Conservation (phyloP, 2,797 vertebrate species). For the Botia almorhae region DNA sequence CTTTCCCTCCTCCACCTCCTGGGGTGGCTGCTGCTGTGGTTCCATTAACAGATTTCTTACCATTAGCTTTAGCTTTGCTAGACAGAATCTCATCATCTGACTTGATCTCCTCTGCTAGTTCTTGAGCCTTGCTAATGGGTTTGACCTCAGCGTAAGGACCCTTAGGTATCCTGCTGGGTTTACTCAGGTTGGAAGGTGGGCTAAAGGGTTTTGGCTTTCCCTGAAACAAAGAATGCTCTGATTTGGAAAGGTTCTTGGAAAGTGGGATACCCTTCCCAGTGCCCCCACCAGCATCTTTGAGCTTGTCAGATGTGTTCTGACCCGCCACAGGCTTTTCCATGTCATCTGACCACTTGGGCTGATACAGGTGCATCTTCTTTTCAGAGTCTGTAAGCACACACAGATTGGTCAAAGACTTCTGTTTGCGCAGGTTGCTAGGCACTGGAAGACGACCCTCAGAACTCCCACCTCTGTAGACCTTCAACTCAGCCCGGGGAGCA, state of each 20-base stretch:
- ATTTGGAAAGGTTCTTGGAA: constrained; percentile 88
- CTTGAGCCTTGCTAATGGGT: constrained; percentile 88
- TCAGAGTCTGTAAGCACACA: constrained; percentile 91
- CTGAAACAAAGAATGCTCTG: constrained; percentile 92
- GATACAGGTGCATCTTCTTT: constrained; percentile 92
- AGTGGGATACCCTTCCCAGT: constrained; percentile 75
- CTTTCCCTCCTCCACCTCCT: constrained; percentile 75
- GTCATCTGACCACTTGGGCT: constrained; percentile 89
- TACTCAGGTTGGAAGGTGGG: constrained; percentile 76
- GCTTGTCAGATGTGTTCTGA: constrained; percentile 70
- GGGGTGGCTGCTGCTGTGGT: constrained; percentile 66
- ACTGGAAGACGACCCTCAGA: constrained; percentile 77
- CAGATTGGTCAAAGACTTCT: constrained; percentile 91
- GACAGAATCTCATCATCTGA: constrained; percentile 82
- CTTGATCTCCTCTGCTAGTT: constrained; percentile 75
- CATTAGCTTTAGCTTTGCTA: constrained; percentile 79
- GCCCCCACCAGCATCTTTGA: constrained; percentile 69
- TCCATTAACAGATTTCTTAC: constrained; percentile 59
- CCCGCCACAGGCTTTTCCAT: constrained; percentile 76
- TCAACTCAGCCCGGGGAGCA: constrained; percentile 72
- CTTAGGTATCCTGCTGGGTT: constrained; percentile 89
- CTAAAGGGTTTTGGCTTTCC: constrained; percentile 81
- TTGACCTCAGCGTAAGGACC: constrained; percentile 95
- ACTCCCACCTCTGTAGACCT: constrained; percentile 75
- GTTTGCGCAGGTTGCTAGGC: constrained; percentile 86